phyloP scores from a whole-genome alignment of 2,888 invertebrate genomes.

The Campaea margaritaria region DNA sequence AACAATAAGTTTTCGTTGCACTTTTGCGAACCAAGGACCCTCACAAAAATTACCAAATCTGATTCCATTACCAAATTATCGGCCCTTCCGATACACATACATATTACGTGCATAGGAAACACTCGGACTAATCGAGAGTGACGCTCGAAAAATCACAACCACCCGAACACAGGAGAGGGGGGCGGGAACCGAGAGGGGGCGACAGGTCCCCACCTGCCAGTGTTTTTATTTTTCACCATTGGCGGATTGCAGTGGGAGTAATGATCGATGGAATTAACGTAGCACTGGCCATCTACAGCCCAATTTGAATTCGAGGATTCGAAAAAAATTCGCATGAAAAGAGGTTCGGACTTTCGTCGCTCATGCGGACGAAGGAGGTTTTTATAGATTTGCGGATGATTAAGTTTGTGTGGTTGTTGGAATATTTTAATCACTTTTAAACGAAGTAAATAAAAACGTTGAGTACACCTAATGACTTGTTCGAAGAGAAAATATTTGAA shows the following conservation, averaged over 20 bases:
- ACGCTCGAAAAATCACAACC: constrained; percentile 80
- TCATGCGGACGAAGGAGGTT: constrained; percentile 21
- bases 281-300: constrained; percentile 68
- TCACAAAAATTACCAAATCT: constrained; percentile 5
- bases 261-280: constrained; percentile 85
- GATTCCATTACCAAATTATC: constrained; percentile 40
- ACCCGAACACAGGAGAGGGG: constrained; percentile 60
- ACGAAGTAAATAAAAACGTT: background rate
- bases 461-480: too few species aligned
- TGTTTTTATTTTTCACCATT: constrained; percentile 84
- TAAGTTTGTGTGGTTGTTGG: constrained; percentile 3
- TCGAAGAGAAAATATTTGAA: too few species aligned
- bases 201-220: constrained; percentile 72
- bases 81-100: constrained; percentile 35
- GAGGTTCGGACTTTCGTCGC: constrained; percentile 22
- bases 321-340: constrained; percentile 29
- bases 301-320: constrained; percentile 62
- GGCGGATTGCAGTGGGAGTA: constrained; percentile 83
- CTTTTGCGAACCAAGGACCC: too few species aligned
- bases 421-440: constrained; percentile 1
- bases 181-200: constrained; percentile 46
- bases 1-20: too few species aligned
- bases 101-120: constrained; percentile 35
- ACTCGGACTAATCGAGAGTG: constrained; percentile 64
- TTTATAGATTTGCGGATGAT: constrained; percentile 16